Evolutionary conservation across 2,888 invertebrate species (phyloP).

Genomic region (Drosophila demipolita): DNA sequence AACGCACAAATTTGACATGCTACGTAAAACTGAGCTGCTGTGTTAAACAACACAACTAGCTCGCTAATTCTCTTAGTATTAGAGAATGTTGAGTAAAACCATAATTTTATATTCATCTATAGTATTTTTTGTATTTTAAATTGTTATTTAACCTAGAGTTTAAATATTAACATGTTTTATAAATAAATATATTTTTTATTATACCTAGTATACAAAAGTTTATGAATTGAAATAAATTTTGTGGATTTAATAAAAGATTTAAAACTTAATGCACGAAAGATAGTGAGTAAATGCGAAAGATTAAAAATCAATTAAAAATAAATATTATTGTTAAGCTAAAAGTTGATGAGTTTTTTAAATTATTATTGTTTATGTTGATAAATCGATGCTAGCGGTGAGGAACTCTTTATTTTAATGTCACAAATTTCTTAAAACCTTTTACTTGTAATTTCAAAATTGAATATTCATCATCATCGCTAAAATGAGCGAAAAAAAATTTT

Average conservation of each 20-base stretch:
- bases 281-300: neutral
- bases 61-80: neutral
- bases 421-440: neutral
- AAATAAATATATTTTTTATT: neutral
- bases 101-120: neutral
- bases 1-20: constrained; percentile 41
- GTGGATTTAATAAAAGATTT: neutral
- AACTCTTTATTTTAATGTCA: neutral
- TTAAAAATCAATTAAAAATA: neutral
- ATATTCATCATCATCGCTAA: neutral
- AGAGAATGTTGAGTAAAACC: neutral
- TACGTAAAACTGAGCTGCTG: constrained; percentile 8
- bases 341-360: neutral
- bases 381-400: neutral
- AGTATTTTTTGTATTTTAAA: neutral
- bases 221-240: neutral
- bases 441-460: neutral
- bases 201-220: too few relatives aligned
- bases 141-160: neutral
- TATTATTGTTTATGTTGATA: neutral
- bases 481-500: neutral
- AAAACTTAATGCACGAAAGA: neutral
- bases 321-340: too few relatives aligned
- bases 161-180: too few relatives aligned
- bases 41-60: neutral